phyloP scores from a whole-genome alignment of 2,797 vertebrate genomes.

The Ambastaia sidthimunki region DNA sequence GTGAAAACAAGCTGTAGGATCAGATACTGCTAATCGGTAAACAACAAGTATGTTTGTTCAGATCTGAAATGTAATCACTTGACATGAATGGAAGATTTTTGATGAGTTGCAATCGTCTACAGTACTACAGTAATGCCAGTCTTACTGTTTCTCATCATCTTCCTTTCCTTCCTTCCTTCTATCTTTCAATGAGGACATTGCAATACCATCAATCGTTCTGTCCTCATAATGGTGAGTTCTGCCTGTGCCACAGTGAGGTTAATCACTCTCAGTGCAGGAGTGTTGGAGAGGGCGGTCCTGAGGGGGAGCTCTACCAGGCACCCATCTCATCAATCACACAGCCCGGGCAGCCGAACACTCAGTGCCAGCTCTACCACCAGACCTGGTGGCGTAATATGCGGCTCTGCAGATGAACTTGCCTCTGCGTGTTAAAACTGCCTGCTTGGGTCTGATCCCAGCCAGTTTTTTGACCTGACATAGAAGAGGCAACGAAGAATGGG shows the following conservation, averaged over 20 bases:
- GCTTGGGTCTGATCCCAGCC: constrained; percentile 41
- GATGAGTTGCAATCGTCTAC: constrained; percentile 2
- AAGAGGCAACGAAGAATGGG: constrained; percentile 15
- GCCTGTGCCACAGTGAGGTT: constrained; percentile 82
- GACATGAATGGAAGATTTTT: background rate
- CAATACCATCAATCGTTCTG: constrained; percentile 81
- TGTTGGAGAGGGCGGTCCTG: constrained; percentile 72
- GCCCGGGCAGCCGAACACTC: constrained; percentile 36
- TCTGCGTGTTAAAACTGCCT: constrained; percentile 68
- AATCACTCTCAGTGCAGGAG: constrained; percentile 82
- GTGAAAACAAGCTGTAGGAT: constrained; percentile 8
- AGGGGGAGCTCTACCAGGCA: constrained; percentile 70
- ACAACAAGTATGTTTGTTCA: background rate
- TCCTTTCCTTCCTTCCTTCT: constrained; percentile 1
- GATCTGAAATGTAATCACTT: background rate
- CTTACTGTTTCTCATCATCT: constrained; percentile 4
- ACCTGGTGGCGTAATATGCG: constrained; percentile 64
- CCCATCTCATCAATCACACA: constrained; percentile 79
- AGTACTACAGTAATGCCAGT: background rate
- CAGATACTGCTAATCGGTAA: background rate
- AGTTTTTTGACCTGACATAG: constrained; percentile 42
- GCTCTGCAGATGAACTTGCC: constrained; percentile 59
- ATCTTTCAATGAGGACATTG: constrained; percentile 68
- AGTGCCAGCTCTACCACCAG: constrained; percentile 50
- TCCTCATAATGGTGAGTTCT: constrained; percentile 82